Base-by-base conservation (phyloP, 53 echinoderm and acorn worm genomes). In the Luidia sarsii region DNA sequence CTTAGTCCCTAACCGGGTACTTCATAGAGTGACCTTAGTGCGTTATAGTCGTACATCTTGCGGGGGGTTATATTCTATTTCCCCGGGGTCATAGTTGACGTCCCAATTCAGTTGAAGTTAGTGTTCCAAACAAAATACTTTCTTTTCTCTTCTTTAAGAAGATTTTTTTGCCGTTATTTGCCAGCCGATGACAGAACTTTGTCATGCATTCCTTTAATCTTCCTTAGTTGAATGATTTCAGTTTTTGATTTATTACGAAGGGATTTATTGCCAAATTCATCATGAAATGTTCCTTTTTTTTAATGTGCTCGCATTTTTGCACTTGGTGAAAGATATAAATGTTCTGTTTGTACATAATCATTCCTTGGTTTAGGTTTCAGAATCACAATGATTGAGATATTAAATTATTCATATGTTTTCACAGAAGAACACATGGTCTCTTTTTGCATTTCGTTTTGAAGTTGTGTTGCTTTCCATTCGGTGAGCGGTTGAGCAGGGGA, bases 361-460 rank as follows among this genome's bases (percentile, higher is more conserved):
- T 57, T 4, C 1, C 32, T 14, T 27, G 29, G 31, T 57, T 30
- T 32, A 29, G 29, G 11, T 57, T 27, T 29, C 32, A 36, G 33
- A 16, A 34, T 18, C 18, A n/a, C 63, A 20, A 18, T n/a, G 5
- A 35, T 63, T 63, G 63, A 32, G 20, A 63, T 34, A 63, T 63
- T 63, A 63, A 63, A 63, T 63, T 63, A 63, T 63, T 37, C 16
- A 1, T n/a, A 35, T 34, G 63, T 34, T 63, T 63, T 35, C 63
- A 63, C 30, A 13, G 63, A 63, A 20, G 19, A 63, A n/a, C 20
- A n/a, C 16, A 15, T 35, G 15, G 33, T 63, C 13, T 19, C 33
- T 63, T 15, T 36, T 63, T n/a, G 4, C n/a, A 4, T 5, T 36
- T 63, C 11, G 3, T 57, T 29, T 14, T 9, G 5, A 30, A 32